These are phyloP conservation scores for Mus caroli DNA, from an alignment of 2,797 vertebrate genomes.

Conservation along the genomic window DNA sequence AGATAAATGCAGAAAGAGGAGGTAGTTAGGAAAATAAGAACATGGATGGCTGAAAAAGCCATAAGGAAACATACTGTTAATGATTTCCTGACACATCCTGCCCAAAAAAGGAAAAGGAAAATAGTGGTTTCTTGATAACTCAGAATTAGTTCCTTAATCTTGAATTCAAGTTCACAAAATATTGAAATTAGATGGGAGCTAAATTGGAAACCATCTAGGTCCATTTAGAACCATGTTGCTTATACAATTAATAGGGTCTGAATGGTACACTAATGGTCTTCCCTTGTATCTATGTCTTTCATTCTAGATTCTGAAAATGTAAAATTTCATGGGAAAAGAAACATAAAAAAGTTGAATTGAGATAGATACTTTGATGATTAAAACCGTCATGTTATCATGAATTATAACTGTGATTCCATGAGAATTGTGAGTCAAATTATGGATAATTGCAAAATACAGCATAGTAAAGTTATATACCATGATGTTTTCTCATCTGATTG, in stretches of 20 bases:
- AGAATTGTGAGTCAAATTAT: background rate
- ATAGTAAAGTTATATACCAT: background rate
- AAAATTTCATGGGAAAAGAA: background rate
- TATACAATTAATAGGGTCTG: background rate
- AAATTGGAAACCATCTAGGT: background rate
- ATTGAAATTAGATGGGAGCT: background rate
- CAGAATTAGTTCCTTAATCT: background rate
- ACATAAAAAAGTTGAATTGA: background rate
- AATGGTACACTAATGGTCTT: background rate
- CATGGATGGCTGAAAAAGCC: background rate
- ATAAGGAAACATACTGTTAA: background rate
- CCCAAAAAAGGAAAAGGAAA: background rate
- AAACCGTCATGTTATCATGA: background rate
- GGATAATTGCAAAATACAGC: background rate
- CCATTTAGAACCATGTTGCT: background rate
- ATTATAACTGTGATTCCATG: background rate
- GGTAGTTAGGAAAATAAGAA: background rate
- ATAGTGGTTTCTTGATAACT: too few relatives aligned
- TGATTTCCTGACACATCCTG: background rate
- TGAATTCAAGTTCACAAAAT: background rate
- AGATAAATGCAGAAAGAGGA: background rate
- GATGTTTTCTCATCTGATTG: background rate
- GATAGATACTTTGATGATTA: background rate
- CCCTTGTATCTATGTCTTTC: background rate
- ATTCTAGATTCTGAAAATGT: background rate